Evolutionary conservation across 2,888 invertebrate genomes (phyloP), one percentile per base, ranked within the genome.

Genomic region (Cantharis rufa): DNA sequence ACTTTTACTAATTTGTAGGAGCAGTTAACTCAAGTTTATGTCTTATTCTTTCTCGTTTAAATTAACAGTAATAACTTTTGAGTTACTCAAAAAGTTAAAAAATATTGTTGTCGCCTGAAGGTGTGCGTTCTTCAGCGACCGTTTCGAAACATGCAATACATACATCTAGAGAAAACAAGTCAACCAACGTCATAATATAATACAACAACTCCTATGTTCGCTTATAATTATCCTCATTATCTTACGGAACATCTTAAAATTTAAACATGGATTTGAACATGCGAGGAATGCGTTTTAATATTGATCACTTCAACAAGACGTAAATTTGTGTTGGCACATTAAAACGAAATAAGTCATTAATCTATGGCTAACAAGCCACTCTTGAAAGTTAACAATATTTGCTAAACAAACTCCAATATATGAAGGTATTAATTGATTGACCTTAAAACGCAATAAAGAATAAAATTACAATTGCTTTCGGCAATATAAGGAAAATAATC

Each of bases 321-420:
- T 76, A 76, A 76, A 76, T 70, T 70, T 70, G 70, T 66, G 62
- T 18, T 32, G 32, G 66, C 61, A 61, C 76, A 71, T 73, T 71
- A 71, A 73, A 62, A 71, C 64, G 16, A 76, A 76, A 70, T 76
- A 76, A 77, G 77, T 77, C 77, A 77, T 77, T 77, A 77, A 77
- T 71, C 68, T 73, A 74, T 48, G 5, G 48, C 48, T 48, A 48
- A 74, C 69, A 74, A 77, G 77, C 73, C 68, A 71, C 62, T 71
- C 64, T 24, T 70, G 72, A 70, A 70, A 62, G 66, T 79, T 80
- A 80, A 80, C 80, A 76, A 80, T 79, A 80, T 79, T 81, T 81
- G 81, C 78, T 77, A 79, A 80, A 81, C 78, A 79, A 73, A 71
- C 72, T 71, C 62, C 75, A 74, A 79, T 70, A 78, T 71, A 69